Conservation (phyloP, 1,140 invertebrate genomes). For the Piezodorus guildinii region DNA sequence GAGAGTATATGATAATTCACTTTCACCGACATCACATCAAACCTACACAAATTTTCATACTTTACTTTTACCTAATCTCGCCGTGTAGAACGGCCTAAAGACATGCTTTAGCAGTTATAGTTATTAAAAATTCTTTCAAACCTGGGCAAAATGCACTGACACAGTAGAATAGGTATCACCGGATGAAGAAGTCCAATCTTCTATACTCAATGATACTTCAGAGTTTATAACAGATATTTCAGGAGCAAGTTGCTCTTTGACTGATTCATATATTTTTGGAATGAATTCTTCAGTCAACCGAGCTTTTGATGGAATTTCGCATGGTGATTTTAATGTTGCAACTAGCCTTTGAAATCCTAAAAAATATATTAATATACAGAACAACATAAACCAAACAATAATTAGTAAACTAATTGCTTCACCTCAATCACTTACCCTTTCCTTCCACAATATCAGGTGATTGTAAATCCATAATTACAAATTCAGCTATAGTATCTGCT, state of each 20-base stretch:
- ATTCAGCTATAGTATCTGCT: slow-evolving; percentile 38
- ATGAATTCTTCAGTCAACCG: slow-evolving; percentile 41
- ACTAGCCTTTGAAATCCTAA: slow-evolving; percentile 38
- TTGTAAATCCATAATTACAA: slow-evolving; percentile 39
- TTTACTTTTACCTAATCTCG: no score
- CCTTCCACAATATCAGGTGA: slow-evolving; percentile 40
- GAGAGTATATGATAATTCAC: no score
- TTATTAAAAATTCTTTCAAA: not conserved
- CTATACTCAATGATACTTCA: slow-evolving; percentile 38
- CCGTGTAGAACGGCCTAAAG: no score
- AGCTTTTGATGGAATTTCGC: slow-evolving; percentile 41
- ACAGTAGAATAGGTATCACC: slow-evolving; percentile 37
- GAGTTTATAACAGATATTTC: slow-evolving; percentile 31
- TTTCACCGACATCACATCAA: no score
- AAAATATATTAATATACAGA: no score
- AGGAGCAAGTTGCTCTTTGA: slow-evolving; percentile 33
- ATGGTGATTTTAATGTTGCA: slow-evolving; percentile 39
- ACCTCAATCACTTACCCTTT: slow-evolving; percentile 29
- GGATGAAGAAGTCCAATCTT: slow-evolving; percentile 40
- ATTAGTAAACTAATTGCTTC: no score
- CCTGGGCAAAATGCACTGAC: slow-evolving; percentile 38
- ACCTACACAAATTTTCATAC: no score
- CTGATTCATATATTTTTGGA: slow-evolving; percentile 39
- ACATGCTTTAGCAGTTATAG: no score
- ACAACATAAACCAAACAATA: no score